Percentiles rank a stretch among this genome's conserved stretches.
Conservation (phyloP, 2,797 vertebrate species). For the Podarcis lilfordi region DNA sequence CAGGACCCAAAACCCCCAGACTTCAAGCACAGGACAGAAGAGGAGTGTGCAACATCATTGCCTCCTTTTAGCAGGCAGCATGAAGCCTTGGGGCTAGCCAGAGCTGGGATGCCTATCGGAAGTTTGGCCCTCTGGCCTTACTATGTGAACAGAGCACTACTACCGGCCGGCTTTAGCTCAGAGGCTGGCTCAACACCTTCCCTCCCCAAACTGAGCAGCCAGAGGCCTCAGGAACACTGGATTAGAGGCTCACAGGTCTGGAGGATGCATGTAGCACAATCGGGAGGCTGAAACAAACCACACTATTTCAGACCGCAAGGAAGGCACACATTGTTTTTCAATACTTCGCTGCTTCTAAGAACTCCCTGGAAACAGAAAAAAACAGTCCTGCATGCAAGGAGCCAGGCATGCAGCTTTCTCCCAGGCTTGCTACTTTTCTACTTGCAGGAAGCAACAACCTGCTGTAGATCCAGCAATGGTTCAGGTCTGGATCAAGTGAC, state of each 20-base stretch:
- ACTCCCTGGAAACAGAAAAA: background rate
- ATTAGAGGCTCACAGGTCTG: background rate
- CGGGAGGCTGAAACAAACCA: background rate
- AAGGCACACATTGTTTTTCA: background rate
- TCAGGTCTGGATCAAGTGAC: background rate
- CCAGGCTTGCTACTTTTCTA: background rate
- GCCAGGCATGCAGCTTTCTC: background rate
- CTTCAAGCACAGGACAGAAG: background rate
- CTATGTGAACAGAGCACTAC: too few relatives aligned
- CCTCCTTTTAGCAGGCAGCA: background rate
- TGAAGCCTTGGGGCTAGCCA: too few relatives aligned
- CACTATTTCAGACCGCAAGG: background rate
- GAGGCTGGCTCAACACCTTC: background rate
- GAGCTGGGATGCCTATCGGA: background rate
- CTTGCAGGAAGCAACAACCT: background rate
- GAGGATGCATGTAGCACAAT: background rate
- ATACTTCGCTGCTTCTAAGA: background rate
- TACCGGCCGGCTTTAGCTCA: background rate
- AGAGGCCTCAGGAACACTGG: background rate
- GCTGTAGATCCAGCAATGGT: background rate
- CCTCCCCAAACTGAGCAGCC: background rate
- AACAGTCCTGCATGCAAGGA: background rate
- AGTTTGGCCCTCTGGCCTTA: background rate
- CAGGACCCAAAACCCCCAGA: background rate
- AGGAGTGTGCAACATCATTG: background rate